Conservation (phyloP, 2,113 vertebrate genomes). For the Gasterosteus nipponicus region DNA sequence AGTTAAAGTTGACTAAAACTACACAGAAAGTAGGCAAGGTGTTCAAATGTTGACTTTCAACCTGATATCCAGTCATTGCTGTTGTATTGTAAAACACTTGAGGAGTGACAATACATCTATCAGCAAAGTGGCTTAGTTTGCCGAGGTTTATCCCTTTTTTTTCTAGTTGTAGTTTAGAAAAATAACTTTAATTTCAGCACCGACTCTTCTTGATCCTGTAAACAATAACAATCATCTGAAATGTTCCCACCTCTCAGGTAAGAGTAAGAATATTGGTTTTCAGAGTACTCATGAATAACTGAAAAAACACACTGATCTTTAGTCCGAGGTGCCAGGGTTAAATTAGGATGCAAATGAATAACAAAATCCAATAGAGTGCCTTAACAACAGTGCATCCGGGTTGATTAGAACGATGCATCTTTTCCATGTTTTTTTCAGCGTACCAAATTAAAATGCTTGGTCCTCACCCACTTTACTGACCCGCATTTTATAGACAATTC, state of each 20-base stretch:
- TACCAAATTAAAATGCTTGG: conserved; percentile 1
- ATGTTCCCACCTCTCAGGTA: conserved; percentile 11
- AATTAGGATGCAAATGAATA: conserved; percentile 65
- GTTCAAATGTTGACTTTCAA: conserved; percentile 10
- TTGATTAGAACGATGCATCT: conserved; percentile 26
- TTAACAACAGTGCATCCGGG: conserved; percentile 42
- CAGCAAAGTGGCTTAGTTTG: not conserved
- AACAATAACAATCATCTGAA: conserved; percentile 18
- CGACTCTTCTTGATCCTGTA: conserved; percentile 7
- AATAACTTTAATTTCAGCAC: not conserved
- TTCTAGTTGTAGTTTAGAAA: conserved; percentile 8
- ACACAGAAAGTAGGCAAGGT: conserved; percentile 9
- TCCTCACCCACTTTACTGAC: not conserved
- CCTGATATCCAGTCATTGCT: conserved; percentile 5
- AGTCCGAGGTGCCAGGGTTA: conserved; percentile 46
- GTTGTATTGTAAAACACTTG: conserved; percentile 5
- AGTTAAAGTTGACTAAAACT: conserved; percentile 37
- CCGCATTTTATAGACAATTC: conserved; percentile 14
- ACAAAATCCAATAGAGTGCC: conserved; percentile 47
- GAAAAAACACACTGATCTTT: conserved; percentile 32
- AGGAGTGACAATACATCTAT: not conserved
- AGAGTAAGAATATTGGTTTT: conserved; percentile 29
- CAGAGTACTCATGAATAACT: conserved; percentile 39
- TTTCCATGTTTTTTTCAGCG: conserved; percentile 9
- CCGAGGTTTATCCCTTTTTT: not conserved